Base-by-base conservation (phyloP, 2,797 vertebrate species). In the Brotogeris chrysoptera region DNA sequence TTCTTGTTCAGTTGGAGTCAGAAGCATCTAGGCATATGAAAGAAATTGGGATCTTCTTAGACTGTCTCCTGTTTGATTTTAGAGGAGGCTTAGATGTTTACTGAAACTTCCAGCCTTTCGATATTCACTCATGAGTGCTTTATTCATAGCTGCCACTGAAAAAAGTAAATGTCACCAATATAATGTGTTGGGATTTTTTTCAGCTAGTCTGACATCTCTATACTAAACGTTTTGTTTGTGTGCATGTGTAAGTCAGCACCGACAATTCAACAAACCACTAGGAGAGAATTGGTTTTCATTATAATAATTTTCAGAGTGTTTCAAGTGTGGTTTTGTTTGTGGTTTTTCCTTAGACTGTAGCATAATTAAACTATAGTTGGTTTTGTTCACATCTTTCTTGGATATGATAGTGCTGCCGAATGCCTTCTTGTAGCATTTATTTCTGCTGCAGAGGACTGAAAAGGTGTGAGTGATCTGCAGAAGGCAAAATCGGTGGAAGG, bases 1-100 rank as follows among this genome's bases (percentile, higher is more conserved):
- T 92, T 90, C 50, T 93, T 92, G 46, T 90, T 91, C 70, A 38
- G 27, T 69, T 92, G 34, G n/a, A 78, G 63, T 93, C 83, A 86
- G 79, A 87, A 90, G 70, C 76, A 86, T 61, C 85, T 86, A 89
- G 81, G 80, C 57, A 20, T 88, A 32, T 52, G 69, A 91, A 93
- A 88, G 61, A 92, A 90, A 52, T 11, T 13, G 34, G 63, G 64
- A 76, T 88, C 66, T 86, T 90, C 88, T 81, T 79, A 86, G 77
- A 24, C 53, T 80, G 69, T 44, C 38, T 49, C 52, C 41, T 49
- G 52, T 71, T 90, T 81, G 70, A 88, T 81, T 95, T 86, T 90
- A 81, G 80, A 81, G 73, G 25, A 88, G 63, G n/a, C 70, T 93
- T 92, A 88, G 55, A 73, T 76, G 39, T 86, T 90, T 79, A 43